Percentiles rank a stretch among this genome's conserved stretches.
Conservation (phyloP, 2,113 vertebrate genomes). For the Laticauda colubrina region DNA sequence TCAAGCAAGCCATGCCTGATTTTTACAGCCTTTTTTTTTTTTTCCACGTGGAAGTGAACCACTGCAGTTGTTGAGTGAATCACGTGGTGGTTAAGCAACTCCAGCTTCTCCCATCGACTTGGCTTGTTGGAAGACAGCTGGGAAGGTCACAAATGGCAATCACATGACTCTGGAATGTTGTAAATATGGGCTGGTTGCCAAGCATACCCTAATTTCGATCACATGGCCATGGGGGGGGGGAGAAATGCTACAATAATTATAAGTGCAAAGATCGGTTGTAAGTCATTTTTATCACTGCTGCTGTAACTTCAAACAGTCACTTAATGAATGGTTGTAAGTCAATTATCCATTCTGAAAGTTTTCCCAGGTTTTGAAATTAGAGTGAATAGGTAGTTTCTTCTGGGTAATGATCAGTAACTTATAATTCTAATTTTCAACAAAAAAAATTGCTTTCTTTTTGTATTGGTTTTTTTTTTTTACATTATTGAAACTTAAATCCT, state of each 20-base stretch:
- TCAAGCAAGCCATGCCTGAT: no score
- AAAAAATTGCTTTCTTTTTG: not conserved
- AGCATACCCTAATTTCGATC: not conserved
- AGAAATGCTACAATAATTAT: not conserved
- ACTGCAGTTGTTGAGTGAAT: not conserved
- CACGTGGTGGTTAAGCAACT: not conserved
- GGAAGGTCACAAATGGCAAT: not conserved
- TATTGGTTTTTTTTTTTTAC: not conserved
- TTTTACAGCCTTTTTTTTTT: not conserved
- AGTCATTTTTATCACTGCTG: not conserved
- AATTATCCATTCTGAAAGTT: not conserved
- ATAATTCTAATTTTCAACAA: not conserved
- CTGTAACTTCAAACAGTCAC: not conserved
- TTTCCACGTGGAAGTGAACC: not conserved
- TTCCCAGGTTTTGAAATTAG: not conserved
- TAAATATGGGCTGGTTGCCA: not conserved
- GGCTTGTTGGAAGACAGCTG: not conserved
- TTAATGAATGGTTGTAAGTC: not conserved
- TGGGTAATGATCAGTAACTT: not conserved
- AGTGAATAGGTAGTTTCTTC: not conserved
- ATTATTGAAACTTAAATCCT: not conserved
- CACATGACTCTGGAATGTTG: not conserved
- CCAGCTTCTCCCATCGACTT: not conserved
- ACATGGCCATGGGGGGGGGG: not conserved
- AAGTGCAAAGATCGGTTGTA: not conserved